Base-by-base conservation (phyloP, 2,797 vertebrate genomes). In the Gambusia yucatana region DNA sequence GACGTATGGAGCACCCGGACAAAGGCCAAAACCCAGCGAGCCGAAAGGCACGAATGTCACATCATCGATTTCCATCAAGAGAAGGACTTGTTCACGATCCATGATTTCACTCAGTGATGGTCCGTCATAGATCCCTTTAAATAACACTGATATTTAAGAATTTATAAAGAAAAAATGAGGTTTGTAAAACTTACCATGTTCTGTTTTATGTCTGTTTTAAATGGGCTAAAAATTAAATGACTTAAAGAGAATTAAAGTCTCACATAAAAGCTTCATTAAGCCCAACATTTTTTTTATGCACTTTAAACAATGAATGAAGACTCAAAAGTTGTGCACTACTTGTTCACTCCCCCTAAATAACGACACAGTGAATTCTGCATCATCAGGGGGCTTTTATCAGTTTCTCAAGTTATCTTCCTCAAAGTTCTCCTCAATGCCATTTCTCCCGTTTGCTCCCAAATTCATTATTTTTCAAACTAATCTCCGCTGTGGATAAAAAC, bases 381-480 rank as follows among this genome's bases (percentile, higher is more conserved):
- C 90, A 89, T 92, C 91, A 52, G 72, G 81, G 90, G 90, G 84
- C 83, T 91, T 91, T 87, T 89, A 92, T 94, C 93, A 86, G 75
- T 90, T 92, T 85, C 81, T 87, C 77, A 85, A 92, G 79, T 94
- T 90, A 92, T 95, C 91, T 86, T 91, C 91, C 88, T 91, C 72
- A 89, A 73, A 90, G 89, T 93, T 93, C 92, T 91, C 82, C 52
- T 91, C 94, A 93, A 94, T 93, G 89, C 85, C 46, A 90, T 92
- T 91, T 84, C 84, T 91, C 87, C 93, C 92, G 89, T 93, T 91
- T 88, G 75, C 84, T 85, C 84, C 90, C 84, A 93, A 92, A 95
- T 94, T 94, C 92, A 96, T 95, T 95, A 93, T 85, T 92, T 94
- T 91, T 89, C 77, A 85, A 74, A 75, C 89, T 95, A 94, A 95